Evolutionary conservation across 2,113 vertebrate species (phyloP).

Genomic region (Hippocampus mohnikei): DNA sequence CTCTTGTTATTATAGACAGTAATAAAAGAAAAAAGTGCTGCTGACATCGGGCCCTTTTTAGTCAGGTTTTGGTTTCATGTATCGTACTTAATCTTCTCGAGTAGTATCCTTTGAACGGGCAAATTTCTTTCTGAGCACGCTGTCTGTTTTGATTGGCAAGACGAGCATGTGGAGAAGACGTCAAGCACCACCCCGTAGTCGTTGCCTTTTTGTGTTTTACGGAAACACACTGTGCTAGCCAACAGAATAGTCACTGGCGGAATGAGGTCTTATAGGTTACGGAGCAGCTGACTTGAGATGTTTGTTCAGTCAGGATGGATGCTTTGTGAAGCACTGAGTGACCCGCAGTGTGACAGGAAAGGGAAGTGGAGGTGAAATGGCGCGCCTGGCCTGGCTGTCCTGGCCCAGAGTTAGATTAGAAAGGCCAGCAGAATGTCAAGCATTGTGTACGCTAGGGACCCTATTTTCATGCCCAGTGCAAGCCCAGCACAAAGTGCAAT

Average conservation of each 20-base stretch:
- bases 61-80: not conserved
- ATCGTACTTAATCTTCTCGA: slow-evolving; percentile 20
- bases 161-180: slow-evolving; percentile 2
- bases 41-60: not conserved
- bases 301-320: slow-evolving; percentile 33
- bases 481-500: not conserved
- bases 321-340: slow-evolving; percentile 33
- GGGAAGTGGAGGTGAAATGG: slow-evolving; percentile 52
- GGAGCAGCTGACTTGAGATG: slow-evolving; percentile 27
- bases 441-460: slow-evolving; percentile 43
- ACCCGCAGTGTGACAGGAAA: slow-evolving; percentile 54
- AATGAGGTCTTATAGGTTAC: slow-evolving; percentile 20
- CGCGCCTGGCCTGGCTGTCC: slow-evolving; percentile 22
- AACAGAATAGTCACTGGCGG: not conserved
- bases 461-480: slow-evolving; percentile 30
- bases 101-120: slow-evolving; percentile 10
- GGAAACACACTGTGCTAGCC: slow-evolving; percentile 27
- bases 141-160: slow-evolving; percentile 36
- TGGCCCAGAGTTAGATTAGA: slow-evolving; percentile 45
- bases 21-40: not conserved
- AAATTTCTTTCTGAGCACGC: not conserved
- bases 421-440: slow-evolving; percentile 64
- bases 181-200: slow-evolving; percentile 5
- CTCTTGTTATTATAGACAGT: not conserved
- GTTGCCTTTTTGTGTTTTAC: slow-evolving; percentile 3